Evolutionary conservation across 2,797 vertebrate genomes (phyloP), one percentile per base, ranked within the genome.

Genomic region (Bovichtus diacanthus): DNA sequence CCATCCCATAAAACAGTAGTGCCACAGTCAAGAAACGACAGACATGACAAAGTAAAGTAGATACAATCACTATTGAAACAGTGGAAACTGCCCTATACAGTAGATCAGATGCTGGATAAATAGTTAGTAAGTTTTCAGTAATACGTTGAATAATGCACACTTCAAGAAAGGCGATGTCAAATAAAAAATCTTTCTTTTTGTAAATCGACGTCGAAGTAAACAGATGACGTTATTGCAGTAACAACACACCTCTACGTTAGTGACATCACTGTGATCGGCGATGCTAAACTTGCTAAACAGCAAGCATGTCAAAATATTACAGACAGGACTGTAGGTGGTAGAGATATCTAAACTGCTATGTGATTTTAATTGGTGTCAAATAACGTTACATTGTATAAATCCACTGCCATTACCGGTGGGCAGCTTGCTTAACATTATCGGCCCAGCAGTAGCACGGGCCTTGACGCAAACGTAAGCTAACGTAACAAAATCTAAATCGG

Each of bases 371-470:
- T 8, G 31, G 61, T 8, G 5, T 7, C 6, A 46, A 39, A 53
- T 47, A 49, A 19, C 3, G 4, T 23, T 5, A 23, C 1, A 55
- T 0, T 54, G 1, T 3, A 23, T 21, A 29, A 65, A 76, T 39
- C 12, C 1, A 43, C 3, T 19, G 8, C 19, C 9, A 47, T 43
- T 46, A 74, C 25, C 27, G 36, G 49, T 63, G 29, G 11, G 25
- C 47, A 70, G 74, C 56, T 80, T 51, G 43, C 41, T 76, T 80
- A 50, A 77, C 51, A 78, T 50, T 47, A 75, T 74, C 71, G 90
- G 88, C 81, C 85, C 85, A 31, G 76, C 83, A 74, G 61, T 25
- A 80, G 62, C 82, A 38, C 27, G 61, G 92, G 92, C 92, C 91
- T 91, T 38, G 58, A 36, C 82, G 21, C 74, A 67, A 67, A 70